Evolutionary conservation across 2,797 vertebrate species (phyloP), one percentile per base, ranked within the genome.

Genomic region (Potorous gilbertii): DNA sequence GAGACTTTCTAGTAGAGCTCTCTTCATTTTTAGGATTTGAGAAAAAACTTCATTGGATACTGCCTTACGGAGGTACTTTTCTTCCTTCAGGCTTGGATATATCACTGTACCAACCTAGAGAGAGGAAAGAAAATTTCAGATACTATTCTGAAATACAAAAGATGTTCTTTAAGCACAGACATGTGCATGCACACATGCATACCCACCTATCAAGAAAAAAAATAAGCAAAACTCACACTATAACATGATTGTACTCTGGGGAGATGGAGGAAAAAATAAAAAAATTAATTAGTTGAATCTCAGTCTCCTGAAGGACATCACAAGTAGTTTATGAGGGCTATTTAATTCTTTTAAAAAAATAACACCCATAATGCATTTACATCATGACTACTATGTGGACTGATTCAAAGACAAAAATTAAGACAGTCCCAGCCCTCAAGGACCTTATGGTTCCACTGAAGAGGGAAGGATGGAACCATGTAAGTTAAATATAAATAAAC

Each of bases 31-130:
- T 92, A 99, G 98, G 55, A 99, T 98, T 96, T 98, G 98, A 96
- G 97, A 99, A 90, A 99, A 52, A 95, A 99, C 99, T 98, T 99
- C 99, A 55, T 57, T 98, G 46, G 99, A 96, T 95, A 99, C 96
- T n/a, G 98, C 99, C 94, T 98, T 98, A 92, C 97, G 98, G 93
- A 99, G 98, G 95, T 99, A 99, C 97, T 99, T 99, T 98, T 99
- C 99, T 96, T 99, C 99, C 95, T 98, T 98, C 89, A 99, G 98
- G 97, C 99, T 99, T 18, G 99, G 99, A 96, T 99, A 99, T 90
- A 98, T 98, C 92, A 99, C 98, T 55, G 98, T 99, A 96, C 99
- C 99, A 92, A 99, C 97, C 99, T 99, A 97, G 90, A 97, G 90
- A 92, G 95, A 14, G 94, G 0, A 91, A 97, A 81, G 16, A 40